These are phyloP conservation scores for Laothoe populi DNA, from an alignment of 2,888 invertebrate species.

Conservation along the genomic window DNA sequence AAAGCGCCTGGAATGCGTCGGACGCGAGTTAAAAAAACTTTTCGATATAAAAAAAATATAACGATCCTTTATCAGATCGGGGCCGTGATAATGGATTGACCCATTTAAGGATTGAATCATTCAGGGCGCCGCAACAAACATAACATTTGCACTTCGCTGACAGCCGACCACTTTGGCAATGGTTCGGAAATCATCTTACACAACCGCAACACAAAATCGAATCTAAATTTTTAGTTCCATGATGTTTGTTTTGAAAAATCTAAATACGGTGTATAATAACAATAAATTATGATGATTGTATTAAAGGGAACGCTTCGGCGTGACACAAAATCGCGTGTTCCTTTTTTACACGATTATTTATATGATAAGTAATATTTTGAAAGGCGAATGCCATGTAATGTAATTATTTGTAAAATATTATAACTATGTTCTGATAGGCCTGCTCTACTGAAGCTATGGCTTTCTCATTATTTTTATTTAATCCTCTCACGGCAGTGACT, in stretches of 20 bases:
- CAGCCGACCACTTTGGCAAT: background rate
- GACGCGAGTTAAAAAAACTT: conserved; percentile 51
- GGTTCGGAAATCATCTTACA: background rate
- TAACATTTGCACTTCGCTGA: conserved; percentile 29
- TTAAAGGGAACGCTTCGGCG: conserved; percentile 8
- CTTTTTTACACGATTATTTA: too few relatives aligned
- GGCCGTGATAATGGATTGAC: conserved; percentile 77
- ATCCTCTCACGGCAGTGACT: too few relatives aligned
- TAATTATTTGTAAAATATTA: too few relatives aligned
- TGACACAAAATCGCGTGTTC: background rate
- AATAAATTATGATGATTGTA: conserved; percentile 46
- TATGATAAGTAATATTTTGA: too few relatives aligned
- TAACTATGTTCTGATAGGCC: too few relatives aligned
- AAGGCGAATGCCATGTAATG: too few relatives aligned
- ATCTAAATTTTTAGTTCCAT: conserved; percentile 10
- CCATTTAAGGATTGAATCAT: conserved; percentile 79
- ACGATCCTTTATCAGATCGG: conserved; percentile 78
- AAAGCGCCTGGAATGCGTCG: conserved; percentile 66
- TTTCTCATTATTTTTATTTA: too few relatives aligned
- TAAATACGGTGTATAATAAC: conserved; percentile 48
- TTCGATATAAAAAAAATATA: conserved; percentile 62
- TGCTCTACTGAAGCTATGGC: too few relatives aligned
- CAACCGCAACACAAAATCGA: conserved; percentile 29
- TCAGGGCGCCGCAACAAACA: conserved; percentile 54
- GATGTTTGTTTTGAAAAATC: conserved; percentile 54